Evolutionary conservation across 2,888 invertebrate genomes (phyloP).

Genomic region (Tuberolachnus salignus): DNA sequence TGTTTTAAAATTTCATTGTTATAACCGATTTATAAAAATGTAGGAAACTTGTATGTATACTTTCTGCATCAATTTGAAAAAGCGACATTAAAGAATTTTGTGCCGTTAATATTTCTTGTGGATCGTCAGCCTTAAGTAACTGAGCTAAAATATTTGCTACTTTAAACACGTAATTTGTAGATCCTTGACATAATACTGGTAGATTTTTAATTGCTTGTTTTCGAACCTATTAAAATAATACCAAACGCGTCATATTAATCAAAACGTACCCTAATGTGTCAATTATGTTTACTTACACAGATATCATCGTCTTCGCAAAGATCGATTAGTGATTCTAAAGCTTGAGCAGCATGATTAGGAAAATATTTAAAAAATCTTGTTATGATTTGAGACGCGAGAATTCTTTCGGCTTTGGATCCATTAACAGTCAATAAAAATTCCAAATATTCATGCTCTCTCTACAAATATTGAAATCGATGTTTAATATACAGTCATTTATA

Average conservation of each 20-base stretch:
- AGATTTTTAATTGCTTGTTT: conserved; percentile 93
- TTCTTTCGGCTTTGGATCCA: conserved; percentile 87
- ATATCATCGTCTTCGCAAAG: conserved; percentile 94
- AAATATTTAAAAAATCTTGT: conserved; percentile 93
- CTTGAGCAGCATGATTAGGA: conserved; percentile 81
- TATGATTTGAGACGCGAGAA: conserved; percentile 93
- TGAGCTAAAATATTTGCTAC: conserved; percentile 93
- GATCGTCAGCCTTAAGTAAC: conserved; percentile 84
- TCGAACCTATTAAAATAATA: conserved; percentile 71
- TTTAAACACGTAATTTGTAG: conserved; percentile 80
- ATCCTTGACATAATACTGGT: conserved; percentile 84
- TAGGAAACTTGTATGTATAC: conserved; percentile 60
- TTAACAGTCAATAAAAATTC: conserved; percentile 88
- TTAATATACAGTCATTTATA: no score
- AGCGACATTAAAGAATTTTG: conserved; percentile 81
- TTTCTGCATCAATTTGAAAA: conserved; percentile 75
- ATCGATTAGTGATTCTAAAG: conserved; percentile 90
- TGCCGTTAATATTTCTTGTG: conserved; percentile 81
- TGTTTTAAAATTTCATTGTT: neutral
- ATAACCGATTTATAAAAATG: no score
- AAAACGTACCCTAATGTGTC: neutral
- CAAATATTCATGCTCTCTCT: conserved; percentile 88
- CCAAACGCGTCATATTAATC: conserved; percentile 21
- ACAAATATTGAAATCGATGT: no score
- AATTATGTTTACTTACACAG: conserved; percentile 70